A percentile compares a stretch with the other conserved stretches of the same genome.
Evolutionary conservation across 2,113 vertebrate genomes (phyloP).

Genomic region (Alces alces): DNA sequence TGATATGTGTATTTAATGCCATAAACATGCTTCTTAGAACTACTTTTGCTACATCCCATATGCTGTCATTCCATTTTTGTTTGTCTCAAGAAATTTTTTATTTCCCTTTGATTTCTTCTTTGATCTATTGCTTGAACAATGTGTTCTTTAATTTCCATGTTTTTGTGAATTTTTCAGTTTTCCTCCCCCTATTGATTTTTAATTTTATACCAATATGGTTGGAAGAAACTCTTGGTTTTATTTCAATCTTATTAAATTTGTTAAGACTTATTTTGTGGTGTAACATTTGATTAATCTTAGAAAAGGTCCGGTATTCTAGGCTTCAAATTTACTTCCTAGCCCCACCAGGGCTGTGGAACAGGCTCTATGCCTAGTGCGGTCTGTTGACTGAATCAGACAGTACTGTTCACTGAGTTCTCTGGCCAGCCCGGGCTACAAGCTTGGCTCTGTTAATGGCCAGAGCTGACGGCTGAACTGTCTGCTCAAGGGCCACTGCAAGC

Average conservation of each 20-base stretch:
- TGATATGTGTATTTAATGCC: background rate
- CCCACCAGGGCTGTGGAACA: background rate
- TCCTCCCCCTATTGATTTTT: background rate
- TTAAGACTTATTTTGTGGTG: background rate
- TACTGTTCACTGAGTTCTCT: background rate
- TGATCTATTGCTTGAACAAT: background rate
- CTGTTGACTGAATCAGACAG: background rate
- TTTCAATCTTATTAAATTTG: background rate
- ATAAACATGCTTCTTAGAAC: background rate
- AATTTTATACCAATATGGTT: background rate
- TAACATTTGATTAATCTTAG: background rate
- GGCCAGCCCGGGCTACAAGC: background rate
- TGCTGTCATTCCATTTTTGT: background rate
- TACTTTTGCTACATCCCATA: background rate
- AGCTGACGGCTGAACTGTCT: background rate
- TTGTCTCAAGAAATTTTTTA: background rate
- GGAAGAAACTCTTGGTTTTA: background rate
- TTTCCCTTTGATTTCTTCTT: background rate
- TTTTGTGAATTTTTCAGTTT: background rate
- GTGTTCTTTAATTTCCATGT: background rate
- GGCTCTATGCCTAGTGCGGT: no score
- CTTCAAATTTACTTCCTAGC: background rate
- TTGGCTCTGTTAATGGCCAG: background rate
- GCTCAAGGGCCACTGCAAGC: background rate
- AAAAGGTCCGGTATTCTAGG: background rate